Conservation (phyloP, 2,797 vertebrate genomes). For the Allobates femoralis region DNA sequence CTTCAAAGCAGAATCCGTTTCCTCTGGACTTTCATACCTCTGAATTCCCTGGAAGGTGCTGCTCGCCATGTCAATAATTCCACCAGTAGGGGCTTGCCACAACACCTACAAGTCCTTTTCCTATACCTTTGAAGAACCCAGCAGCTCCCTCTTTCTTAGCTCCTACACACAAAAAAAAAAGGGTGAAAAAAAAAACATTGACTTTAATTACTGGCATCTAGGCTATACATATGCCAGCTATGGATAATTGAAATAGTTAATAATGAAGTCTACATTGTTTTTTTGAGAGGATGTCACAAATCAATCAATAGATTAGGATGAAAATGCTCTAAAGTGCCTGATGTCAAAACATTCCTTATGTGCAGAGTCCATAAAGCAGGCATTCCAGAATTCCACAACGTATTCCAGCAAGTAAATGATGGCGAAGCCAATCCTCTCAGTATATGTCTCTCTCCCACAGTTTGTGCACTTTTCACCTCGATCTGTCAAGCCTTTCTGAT, state of each 20-base stretch:
- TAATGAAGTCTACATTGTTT: not conserved
- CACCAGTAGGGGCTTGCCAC: conserved; percentile 92
- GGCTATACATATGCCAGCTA: not conserved
- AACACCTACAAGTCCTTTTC: conserved; percentile 93
- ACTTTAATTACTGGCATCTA: not conserved
- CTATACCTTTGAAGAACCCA: conserved; percentile 97
- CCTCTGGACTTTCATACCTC: conserved; percentile 77
- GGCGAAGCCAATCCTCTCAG: not conserved
- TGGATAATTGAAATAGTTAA: not conserved
- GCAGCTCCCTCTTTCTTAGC: conserved; percentile 95
- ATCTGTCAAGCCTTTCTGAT: not conserved
- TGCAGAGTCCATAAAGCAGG: not conserved
- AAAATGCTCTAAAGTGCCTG: not conserved
- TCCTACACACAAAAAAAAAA: conserved; percentile 74
- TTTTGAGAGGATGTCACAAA: conserved; percentile 11
- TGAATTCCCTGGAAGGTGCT: conserved; percentile 98
- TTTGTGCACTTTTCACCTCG: conserved; percentile 2
- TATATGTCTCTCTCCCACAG: conserved; percentile 4
- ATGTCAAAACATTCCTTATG: conserved; percentile 15
- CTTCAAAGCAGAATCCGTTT: not conserved
- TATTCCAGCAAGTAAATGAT: conserved; percentile 18
- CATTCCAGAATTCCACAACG: conserved; percentile 29
- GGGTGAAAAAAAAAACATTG: not conserved
- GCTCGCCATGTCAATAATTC: conserved; percentile 97
- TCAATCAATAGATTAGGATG: not conserved